Evolutionary conservation across 2,888 invertebrate genomes (phyloP), one percentile per base, ranked within the genome.

Genomic region (Drosophila cognata): DNA sequence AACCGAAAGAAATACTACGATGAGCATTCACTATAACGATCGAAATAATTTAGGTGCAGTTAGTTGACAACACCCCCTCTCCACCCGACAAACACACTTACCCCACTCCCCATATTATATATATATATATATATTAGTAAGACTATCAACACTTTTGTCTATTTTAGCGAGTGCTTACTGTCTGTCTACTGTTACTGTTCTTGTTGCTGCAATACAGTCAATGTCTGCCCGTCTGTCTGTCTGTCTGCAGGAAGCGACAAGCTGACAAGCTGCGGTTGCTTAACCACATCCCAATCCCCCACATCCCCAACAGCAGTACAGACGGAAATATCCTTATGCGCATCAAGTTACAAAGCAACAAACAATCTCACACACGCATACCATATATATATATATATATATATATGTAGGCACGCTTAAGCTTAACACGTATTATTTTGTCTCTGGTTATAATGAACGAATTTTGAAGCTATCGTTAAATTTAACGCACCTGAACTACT

Each of bases 11-110:
- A 36, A 48, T 43, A 46, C 53, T 56, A 57, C 74, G 36, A 29
- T 63, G 66, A 62, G 64, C 59, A 53, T 69, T 79, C 74, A 55
- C 56, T 77, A 69, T 64, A 79, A 74, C 62, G 59, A 59, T 70
- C 69, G 65, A 62, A 75, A 60, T 72, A 78, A 75, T 72, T 78
- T 63, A 66, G 41, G 55, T 48, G 52, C 36, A 64, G 60, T 57
- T 63, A 31, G 50, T 29, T 35, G 25, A 25, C 16, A 25, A 41
- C 10, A 43, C n/a, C 2, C 31, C 46, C n/a, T n/a, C 38, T 21
- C 1, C 10, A 29, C 31, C 2, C 16, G 2, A 16, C 41, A 51
- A 31, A n/a, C 25, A 43, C 43, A 4, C 6, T 43, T 21, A 21
- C 8, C 28, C 2, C 16, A 16, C 16, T 25, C 7, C 0, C 16